Evolutionary conservation across 2,888 invertebrate species (phyloP).

Genomic region (Eulithis prunata): DNA sequence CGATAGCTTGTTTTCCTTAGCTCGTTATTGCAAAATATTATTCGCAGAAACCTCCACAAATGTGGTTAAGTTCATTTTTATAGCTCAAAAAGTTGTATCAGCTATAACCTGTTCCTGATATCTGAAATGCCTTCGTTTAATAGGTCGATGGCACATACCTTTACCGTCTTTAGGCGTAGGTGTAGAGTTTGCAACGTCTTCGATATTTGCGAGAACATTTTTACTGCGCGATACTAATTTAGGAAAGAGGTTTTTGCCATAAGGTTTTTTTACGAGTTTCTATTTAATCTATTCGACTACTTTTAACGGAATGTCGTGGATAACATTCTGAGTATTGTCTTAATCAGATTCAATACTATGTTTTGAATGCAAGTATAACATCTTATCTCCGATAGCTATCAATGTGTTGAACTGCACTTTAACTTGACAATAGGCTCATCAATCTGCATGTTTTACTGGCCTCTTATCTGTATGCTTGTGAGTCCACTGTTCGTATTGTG

Average conservation of each 20-base stretch:
- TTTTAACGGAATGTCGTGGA: too few relatives aligned
- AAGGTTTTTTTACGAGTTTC: too few relatives aligned
- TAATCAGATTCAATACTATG: neutral
- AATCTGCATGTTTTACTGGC: conserved; percentile 17
- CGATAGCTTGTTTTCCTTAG: neutral
- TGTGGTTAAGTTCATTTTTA: conserved; percentile 2
- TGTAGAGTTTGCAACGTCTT: conserved; percentile 13
- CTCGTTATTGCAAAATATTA: neutral
- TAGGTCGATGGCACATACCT: conserved; percentile 17
- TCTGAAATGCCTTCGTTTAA: conserved; percentile 8
- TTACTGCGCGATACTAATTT: too few relatives aligned
- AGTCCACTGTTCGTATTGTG: conserved; percentile 25
- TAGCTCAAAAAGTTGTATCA: conserved; percentile 2
- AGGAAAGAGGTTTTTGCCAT: too few relatives aligned
- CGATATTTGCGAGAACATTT: too few relatives aligned
- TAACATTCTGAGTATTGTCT: too few relatives aligned
- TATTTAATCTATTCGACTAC: too few relatives aligned
- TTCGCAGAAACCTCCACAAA: neutral
- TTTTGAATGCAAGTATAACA: neutral
- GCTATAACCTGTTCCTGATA: conserved; percentile 13
- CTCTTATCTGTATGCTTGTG: conserved; percentile 33
- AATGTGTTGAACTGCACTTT: conserved; percentile 27
- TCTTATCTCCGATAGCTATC: conserved; percentile 16
- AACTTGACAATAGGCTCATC: conserved; percentile 33
- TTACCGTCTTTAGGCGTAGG: conserved; percentile 1